Evolutionary conservation across 2,888 invertebrate genomes (phyloP), one percentile per base, ranked within the genome.

Genomic region (Hypomecis punctinalis): DNA sequence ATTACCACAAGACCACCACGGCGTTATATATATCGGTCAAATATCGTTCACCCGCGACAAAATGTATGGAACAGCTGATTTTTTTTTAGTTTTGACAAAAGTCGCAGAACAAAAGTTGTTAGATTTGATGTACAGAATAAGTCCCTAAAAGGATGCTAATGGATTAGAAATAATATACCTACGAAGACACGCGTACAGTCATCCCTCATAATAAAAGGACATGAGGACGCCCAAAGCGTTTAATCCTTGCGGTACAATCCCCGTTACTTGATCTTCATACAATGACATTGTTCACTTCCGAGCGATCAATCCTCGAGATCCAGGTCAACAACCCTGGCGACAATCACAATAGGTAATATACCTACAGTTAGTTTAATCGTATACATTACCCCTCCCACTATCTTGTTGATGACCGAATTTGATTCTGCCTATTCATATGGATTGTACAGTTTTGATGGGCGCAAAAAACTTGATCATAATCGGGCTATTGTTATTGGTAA

Each of bases 211-310:
- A n/a, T n/a, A 46, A 52, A 56, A 62, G 56, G 57, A 63, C 48
- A 47, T 46, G 13, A 23, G 45, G 10, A 51, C 42, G 47, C 35
- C 42, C 40, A 5, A 40, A 13, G 46, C 13, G 35, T 13, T 33
- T 42, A 23, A 49, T 39, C 37, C 54, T 43, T 52, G 52, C 57
- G 53, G 63, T 61, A 59, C 45, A 37, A 35, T 10, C 33, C 13
- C 71, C 71, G 71, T 72, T 72, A 72, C 61, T 52, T 62, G 69
- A 69, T 69, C 68, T 71, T 67, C 70, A 68, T 71, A 68, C 67
- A 70, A 62, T 68, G 61, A 61, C 67, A 70, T 69, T 73, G 71
- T 73, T 67, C 63, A 59, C 67, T 67, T 71, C 70, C 71, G 66
- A n/a, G n/a, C n/a, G n/a, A 68, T 57, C 60, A 59, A 61, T 68